These are phyloP conservation scores for Sanderia malayensis DNA, from an alignment of 30 jellyfish, hydroid and myxozoan species.

Conservation along the genomic window DNA sequence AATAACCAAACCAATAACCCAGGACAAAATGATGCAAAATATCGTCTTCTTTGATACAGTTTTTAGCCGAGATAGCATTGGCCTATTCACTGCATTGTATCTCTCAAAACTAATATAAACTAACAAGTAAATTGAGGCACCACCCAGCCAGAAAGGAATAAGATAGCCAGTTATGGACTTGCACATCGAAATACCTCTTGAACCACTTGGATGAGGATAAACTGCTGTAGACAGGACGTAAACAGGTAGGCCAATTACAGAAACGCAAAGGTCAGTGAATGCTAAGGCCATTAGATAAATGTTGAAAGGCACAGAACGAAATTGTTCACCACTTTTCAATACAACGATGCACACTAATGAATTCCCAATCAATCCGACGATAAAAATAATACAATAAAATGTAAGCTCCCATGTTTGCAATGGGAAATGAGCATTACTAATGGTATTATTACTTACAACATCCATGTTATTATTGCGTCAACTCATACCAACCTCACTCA, in stretches of 20 bases:
- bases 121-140: constrained; percentile 51
- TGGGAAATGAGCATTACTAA: constrained; percentile 2
- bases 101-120: constrained; percentile 66
- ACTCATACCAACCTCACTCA: no score
- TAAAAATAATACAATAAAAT: constrained; percentile 30
- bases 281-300: constrained; percentile 50
- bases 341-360: constrained; percentile 43
- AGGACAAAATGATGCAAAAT: constrained; percentile 10
- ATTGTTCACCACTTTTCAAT: constrained; percentile 4
- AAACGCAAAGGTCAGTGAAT: constrained; percentile 30
- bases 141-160: constrained; percentile 57
- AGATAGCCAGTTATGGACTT: constrained; percentile 56
- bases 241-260: constrained; percentile 43
- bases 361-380: constrained; percentile 54
- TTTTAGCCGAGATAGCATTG: constrained; percentile 12
- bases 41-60: background rate
- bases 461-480: no score
- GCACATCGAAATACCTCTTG: constrained; percentile 41
- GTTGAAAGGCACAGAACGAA: constrained; percentile 59
- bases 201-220: constrained; percentile 52
- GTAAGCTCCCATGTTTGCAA: constrained; percentile 40
- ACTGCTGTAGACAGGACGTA: constrained; percentile 42
- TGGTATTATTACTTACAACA: no score
- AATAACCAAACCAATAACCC: constrained; percentile 22
- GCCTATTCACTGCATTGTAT: constrained; percentile 41